Evolutionary conservation across 1,140 invertebrate species (phyloP).

Genomic region (Wasmannia auropunctata): DNA sequence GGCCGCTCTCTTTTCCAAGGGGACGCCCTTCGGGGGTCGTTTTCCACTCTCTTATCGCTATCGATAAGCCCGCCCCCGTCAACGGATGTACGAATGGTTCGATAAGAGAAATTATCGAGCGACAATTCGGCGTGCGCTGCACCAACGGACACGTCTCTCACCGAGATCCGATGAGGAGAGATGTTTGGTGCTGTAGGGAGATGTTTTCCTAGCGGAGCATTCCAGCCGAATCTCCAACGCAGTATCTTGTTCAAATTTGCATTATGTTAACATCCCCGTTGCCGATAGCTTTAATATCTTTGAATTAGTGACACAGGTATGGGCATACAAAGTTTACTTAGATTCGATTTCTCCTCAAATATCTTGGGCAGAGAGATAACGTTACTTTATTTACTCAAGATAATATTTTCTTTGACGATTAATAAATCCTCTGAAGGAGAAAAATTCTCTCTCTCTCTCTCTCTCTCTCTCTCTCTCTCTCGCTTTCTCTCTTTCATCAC

Average conservation of each 20-base stretch:
- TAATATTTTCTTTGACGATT: background rate
- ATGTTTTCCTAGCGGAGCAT: conserved; percentile 34
- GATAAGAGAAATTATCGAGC: conserved; percentile 64
- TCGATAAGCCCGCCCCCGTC: conserved; percentile 58
- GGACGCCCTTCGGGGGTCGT: conserved; percentile 2
- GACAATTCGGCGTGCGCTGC: conserved; percentile 33
- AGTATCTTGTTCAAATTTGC: conserved; percentile 57
- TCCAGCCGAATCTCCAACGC: conserved; percentile 1
- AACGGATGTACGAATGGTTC: conserved; percentile 34
- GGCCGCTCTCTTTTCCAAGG: background rate
- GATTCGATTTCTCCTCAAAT: background rate
- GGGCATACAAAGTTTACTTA: background rate
- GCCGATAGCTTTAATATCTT: conserved; percentile 31
- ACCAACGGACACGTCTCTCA: background rate
- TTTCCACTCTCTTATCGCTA: conserved; percentile 46
- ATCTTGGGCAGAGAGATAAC: background rate
- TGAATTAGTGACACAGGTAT: conserved; percentile 20
- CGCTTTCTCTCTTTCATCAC: too few species aligned
- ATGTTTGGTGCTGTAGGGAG: conserved; percentile 30
- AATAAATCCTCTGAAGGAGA: background rate
- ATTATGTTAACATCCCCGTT: conserved; percentile 19
- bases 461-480: too few species aligned
- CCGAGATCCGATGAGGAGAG: background rate
- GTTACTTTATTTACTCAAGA: background rate
- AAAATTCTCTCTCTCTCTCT: background rate